Conservation (phyloP, 1,140 invertebrate genomes). For the Drosophila kurseongensis region DNA sequence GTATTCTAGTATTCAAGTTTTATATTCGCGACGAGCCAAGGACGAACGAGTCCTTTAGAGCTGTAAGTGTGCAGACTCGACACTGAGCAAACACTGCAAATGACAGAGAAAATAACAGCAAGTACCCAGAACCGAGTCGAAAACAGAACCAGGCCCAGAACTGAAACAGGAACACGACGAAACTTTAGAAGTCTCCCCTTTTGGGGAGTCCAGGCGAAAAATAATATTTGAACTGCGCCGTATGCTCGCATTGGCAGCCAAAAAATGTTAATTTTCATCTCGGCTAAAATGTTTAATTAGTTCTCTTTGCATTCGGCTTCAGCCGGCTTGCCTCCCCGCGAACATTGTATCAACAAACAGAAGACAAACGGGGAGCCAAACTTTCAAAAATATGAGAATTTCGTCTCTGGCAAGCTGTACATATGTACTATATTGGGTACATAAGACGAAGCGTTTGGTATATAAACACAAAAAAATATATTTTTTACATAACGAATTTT, state of each 20-base stretch:
- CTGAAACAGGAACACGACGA: neutral
- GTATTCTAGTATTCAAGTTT: constrained; percentile 19
- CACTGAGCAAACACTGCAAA: constrained; percentile 35
- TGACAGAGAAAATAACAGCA: constrained; percentile 27
- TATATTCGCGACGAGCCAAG: constrained; percentile 9
- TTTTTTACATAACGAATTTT: neutral
- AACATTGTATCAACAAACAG: constrained; percentile 42
- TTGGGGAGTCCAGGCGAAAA: constrained; percentile 1
- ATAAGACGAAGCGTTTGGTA: constrained; percentile 1
- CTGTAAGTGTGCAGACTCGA: constrained; percentile 16
- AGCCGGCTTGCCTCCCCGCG: neutral
- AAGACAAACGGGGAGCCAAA: constrained; percentile 59
- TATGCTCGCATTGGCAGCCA: constrained; percentile 30
- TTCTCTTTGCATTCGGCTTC: constrained; percentile 12
- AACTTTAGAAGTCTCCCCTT: constrained; percentile 7
- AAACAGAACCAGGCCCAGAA: constrained; percentile 1
- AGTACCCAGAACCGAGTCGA: constrained; percentile 2
- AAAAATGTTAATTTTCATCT: constrained; percentile 71
- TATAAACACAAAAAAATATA: neutral
- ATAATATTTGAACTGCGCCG: constrained; percentile 57
- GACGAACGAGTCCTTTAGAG: constrained; percentile 20
- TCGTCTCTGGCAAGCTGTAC: constrained; percentile 8
- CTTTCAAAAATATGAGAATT: constrained; percentile 56
- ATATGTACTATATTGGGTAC: constrained; percentile 5
- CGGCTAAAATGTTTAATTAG: constrained; percentile 71